These are phyloP conservation scores for Aphaenogaster ashmeadi DNA, from an alignment of 1,140 invertebrate species.

Conservation along the genomic window DNA sequence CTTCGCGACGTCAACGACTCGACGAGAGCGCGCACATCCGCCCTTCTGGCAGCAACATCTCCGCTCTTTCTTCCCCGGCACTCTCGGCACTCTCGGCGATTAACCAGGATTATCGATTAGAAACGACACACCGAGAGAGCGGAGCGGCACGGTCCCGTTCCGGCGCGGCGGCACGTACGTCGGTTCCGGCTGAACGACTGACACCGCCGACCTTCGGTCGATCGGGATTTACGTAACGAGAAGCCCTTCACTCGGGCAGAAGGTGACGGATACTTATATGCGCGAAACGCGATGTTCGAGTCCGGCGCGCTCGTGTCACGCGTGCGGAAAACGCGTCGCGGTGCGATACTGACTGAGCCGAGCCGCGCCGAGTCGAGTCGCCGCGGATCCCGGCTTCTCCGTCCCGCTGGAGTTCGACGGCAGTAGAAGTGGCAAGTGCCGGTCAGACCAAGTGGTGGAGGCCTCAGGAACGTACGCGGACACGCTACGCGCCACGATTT, in stretches of 20 bases:
- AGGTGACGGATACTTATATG: slow-evolving; percentile 18
- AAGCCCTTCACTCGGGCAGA: slow-evolving; percentile 59
- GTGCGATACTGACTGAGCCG: slow-evolving; percentile 43
- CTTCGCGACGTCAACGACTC: not conserved
- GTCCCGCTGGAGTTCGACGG: slow-evolving; percentile 35
- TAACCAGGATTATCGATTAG: slow-evolving; percentile 17
- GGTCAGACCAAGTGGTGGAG: slow-evolving; percentile 52
- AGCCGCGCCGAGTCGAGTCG: slow-evolving; percentile 34
- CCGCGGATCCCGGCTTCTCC: slow-evolving; percentile 56
- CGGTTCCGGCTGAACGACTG: slow-evolving; percentile 37
- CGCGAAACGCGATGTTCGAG: not conserved
- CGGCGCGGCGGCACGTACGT: not conserved
- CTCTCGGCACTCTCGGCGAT: not conserved
- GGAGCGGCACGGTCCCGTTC: not conserved
- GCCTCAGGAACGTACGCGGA: slow-evolving; percentile 63
- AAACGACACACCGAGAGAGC: not conserved
- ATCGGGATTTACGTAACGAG: slow-evolving; percentile 45
- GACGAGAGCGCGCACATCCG: slow-evolving; percentile 12
- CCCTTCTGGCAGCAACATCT: slow-evolving; percentile 13
- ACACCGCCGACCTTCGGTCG: slow-evolving; percentile 62
- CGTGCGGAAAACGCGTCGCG: slow-evolving; percentile 70
- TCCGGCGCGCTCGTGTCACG: slow-evolving; percentile 50
- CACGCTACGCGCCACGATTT: slow-evolving; percentile 33
- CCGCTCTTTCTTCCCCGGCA: not conserved
- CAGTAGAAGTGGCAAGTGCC: slow-evolving; percentile 73